Base-by-base conservation (phyloP, 2,113 vertebrate genomes). In the Blennius ocellaris region DNA sequence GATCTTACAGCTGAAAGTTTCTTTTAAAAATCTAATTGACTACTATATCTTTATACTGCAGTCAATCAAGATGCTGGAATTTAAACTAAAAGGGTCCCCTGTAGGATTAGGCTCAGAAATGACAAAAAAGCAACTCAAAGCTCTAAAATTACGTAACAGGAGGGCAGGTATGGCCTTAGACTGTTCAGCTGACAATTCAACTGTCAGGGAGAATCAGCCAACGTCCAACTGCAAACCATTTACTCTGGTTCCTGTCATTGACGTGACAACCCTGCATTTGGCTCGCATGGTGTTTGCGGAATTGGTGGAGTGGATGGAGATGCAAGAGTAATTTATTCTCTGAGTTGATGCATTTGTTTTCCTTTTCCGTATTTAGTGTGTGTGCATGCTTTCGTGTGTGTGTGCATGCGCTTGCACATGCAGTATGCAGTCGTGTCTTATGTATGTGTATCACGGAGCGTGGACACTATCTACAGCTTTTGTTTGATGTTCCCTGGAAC, bases 21-120 rank as follows among this genome's bases (percentile, higher is more conserved):
- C 58, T 73, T 66, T 56, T 72, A 77, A 84, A 11, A 11, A 65
- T 45, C 79, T 80, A 48, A 61, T 67, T 81, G 67, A 70, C 55
- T 40, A 73, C 65, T 64, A 73, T 62, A 74, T 86, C 59, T 68
- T 87, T 49, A 73, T 73, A 54, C 15, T 72, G 61, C 48, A 65
- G 50, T 80, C 64, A 64, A 74, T 87, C 64, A 75, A 60, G 56
- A 41, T 9, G 8, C 72, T 75, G 74, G 78, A 69, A 84, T 87
- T 84, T 87, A 73, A 86, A 76, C 39, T 75, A 78, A 64, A 77
- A 11, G 21, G 16, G 37, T 74, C 56, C 67, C 69, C 38, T 41
- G 56, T 74, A 66, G 8, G 50, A 47, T 39, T 17, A 7, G 44
- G 2, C 21, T 30, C 4, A 30, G 21, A 30, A 30, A 30, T 30